A percentile compares a stretch with the other conserved stretches of the same genome.
Conservation (phyloP, 2,888 invertebrate species). For the Boloria selene region DNA sequence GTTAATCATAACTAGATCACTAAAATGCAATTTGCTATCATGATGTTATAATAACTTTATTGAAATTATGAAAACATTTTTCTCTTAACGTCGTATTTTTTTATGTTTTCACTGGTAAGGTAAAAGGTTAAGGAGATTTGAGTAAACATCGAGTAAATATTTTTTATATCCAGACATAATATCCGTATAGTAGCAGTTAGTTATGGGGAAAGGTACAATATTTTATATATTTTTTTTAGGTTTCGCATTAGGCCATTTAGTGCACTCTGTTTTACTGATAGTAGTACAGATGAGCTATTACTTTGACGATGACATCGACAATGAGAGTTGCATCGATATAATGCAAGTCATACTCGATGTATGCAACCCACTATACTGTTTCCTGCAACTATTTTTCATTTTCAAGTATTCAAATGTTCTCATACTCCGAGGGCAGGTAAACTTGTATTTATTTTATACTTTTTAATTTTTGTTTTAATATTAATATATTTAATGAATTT, state of each 20-base stretch:
- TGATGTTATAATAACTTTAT: too few species aligned
- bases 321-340: constrained; percentile 83
- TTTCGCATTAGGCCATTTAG: constrained; percentile 90
- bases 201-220: too few species aligned
- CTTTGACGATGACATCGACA: constrained; percentile 74
- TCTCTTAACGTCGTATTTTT: too few species aligned
- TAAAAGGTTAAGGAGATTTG: too few species aligned
- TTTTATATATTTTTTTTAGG: constrained; percentile 71
- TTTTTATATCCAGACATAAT: too few species aligned
- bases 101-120: too few species aligned
- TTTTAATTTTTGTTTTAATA: not conserved
- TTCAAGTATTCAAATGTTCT: constrained; percentile 92
- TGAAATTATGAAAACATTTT: too few species aligned
- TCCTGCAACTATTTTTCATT: constrained; percentile 89
- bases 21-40: too few species aligned
- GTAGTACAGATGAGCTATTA: constrained; percentile 86
- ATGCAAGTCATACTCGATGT: constrained; percentile 84
- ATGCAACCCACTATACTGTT: constrained; percentile 88
- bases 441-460: not conserved
- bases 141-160: too few species aligned
- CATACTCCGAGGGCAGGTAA: constrained; percentile 67
- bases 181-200: too few species aligned
- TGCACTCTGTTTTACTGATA: constrained; percentile 87
- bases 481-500: too few species aligned
- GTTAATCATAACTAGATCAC: constrained; percentile 23